These are phyloP conservation scores for Neodontobutis hainanensis DNA, from an alignment of 2,113 vertebrate species.

Conservation along the genomic window DNA sequence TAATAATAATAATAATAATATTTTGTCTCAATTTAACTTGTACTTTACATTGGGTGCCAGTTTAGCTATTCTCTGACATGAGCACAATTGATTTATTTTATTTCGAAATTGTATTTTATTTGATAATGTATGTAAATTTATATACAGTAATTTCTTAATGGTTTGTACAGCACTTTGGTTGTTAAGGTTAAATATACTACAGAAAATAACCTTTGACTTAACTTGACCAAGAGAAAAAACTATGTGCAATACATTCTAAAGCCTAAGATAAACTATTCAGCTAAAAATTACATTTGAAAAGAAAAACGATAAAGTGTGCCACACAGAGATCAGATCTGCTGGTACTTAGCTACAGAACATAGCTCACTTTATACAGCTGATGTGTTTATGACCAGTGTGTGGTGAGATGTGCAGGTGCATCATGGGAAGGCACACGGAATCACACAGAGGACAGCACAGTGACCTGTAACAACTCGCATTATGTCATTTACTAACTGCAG, in stretches of 20 bases:
- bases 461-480: not conserved
- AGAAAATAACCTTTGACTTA: constrained; percentile 1
- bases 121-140: not conserved
- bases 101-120: not conserved
- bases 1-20: too few species aligned
- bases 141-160: not conserved
- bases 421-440: constrained; percentile 6
- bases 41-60: too few species aligned
- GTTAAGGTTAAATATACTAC: not conserved
- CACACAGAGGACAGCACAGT: constrained; percentile 14
- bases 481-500: not conserved
- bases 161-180: not conserved
- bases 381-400: not conserved
- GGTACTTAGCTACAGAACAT: not conserved
- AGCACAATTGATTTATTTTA: not conserved
- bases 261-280: too few species aligned
- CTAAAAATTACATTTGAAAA: not conserved
- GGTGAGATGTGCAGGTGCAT: constrained; percentile 10
- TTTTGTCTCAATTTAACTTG: too few species aligned
- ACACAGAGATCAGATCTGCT: not conserved
- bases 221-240: not conserved
- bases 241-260: too few species aligned
- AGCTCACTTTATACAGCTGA: not conserved
- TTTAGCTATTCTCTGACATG: too few species aligned
- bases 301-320: not conserved